A percentile compares a stretch with the other conserved stretches of the same genome.
phyloP scores from a whole-genome alignment of 1,140 invertebrate species.

The Tachypleus tridentatus region DNA sequence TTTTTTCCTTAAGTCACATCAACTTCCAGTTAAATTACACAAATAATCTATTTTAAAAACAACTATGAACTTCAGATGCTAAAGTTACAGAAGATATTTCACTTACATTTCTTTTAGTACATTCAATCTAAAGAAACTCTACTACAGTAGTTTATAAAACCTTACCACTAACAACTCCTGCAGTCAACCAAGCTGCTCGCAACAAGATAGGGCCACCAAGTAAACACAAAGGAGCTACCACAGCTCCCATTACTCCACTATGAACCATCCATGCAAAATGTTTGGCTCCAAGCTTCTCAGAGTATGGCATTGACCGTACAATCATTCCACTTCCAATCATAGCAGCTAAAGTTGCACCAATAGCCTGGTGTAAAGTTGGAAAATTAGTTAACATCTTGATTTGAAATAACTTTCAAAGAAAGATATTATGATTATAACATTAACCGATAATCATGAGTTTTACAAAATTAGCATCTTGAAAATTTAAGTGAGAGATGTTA shows the following conservation, averaged over 20 bases:
- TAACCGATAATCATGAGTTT: too few species aligned
- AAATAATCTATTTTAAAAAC: too few species aligned
- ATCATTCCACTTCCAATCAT: constrained; percentile 85
- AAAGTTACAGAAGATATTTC: too few species aligned
- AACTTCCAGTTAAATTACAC: too few species aligned
- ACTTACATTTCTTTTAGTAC: too few species aligned
- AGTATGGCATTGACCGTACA: constrained; percentile 60
- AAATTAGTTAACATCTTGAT: constrained; percentile 4
- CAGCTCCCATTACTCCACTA: constrained; percentile 74
- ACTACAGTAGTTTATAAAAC: neutral
- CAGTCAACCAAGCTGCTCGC: constrained; percentile 86
- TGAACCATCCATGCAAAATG: constrained; percentile 87
- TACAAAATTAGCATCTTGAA: too few species aligned
- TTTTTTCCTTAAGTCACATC: too few species aligned
- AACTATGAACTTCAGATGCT: too few species aligned
- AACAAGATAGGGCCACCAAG: constrained; percentile 78
- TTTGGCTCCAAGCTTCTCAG: constrained; percentile 72
- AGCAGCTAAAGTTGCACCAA: constrained; percentile 60
- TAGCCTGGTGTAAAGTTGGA: constrained; percentile 45
- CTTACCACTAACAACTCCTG: constrained; percentile 76
- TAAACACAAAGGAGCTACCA: constrained; percentile 81
- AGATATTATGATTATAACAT: too few species aligned
- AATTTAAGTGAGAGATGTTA: too few species aligned
- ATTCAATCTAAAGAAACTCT: too few species aligned
- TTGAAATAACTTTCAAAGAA: too few species aligned